phyloP scores from a whole-genome alignment of 2,797 vertebrate genomes.

The Erethizon dorsatum region DNA sequence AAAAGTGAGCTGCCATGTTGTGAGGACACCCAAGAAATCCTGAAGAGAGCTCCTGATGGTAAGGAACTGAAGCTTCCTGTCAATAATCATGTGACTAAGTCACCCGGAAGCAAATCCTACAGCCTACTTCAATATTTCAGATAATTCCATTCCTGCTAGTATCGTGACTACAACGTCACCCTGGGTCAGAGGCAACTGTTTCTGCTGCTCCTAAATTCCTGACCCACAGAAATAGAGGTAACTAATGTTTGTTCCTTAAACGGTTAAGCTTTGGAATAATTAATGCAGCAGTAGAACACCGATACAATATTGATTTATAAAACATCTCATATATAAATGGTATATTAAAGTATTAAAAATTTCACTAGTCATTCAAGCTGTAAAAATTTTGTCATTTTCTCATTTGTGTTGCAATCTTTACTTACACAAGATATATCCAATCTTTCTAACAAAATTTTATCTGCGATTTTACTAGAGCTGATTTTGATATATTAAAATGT shows the following conservation, averaged over 20 bases:
- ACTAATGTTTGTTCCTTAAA: not conserved
- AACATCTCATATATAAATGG: not conserved
- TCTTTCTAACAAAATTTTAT: not conserved
- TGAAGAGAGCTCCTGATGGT: not conserved
- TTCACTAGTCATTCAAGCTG: not conserved
- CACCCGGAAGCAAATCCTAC: too few species aligned
- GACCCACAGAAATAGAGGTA: not conserved
- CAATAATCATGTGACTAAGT: not conserved
- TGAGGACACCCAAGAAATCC: not conserved
- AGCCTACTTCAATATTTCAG: not conserved
- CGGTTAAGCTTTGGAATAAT: not conserved
- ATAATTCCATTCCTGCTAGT: fast-evolving
- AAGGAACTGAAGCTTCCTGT: not conserved
- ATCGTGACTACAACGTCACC: not conserved
- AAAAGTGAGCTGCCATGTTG: not conserved
- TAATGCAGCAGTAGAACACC: not conserved
- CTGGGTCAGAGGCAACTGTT: not conserved
- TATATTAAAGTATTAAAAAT: not conserved
- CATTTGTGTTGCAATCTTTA: not conserved
- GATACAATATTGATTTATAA: not conserved
- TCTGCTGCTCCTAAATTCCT: not conserved
- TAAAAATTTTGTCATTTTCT: not conserved
- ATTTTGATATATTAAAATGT: not conserved
- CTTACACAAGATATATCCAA: not conserved
- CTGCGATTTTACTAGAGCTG: not conserved